Conservation (phyloP, 35 echinoderm and acorn worm species). For the Ophiothrix spiculata region DNA sequence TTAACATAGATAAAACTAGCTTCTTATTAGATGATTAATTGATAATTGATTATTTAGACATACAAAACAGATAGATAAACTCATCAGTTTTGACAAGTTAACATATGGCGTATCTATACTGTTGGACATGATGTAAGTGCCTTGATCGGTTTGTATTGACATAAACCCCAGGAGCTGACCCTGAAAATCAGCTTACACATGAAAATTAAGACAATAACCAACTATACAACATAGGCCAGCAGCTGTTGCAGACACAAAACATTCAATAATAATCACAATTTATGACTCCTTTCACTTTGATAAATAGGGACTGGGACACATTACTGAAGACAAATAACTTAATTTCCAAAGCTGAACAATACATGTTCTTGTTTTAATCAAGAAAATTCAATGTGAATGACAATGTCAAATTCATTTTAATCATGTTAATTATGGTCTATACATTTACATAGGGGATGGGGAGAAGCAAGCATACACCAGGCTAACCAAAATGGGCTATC, state of each 20-base stretch:
- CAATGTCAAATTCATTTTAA: too few species aligned
- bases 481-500: too few species aligned
- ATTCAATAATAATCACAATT: not conserved
- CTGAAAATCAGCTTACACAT: not conserved
- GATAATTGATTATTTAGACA: not conserved
- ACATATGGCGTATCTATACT: not conserved
- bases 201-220: conserved; percentile 4
- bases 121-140: not conserved
- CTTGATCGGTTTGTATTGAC: not conserved
- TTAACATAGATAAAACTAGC: not conserved
- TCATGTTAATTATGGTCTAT: too few species aligned
- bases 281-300: not conserved
- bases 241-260: not conserved
- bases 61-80: not conserved
- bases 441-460: too few species aligned
- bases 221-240: not conserved
- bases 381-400: too few species aligned
- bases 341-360: not conserved
- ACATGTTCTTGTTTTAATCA: too few species aligned
- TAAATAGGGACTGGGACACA: not conserved
- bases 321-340: not conserved
- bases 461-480: too few species aligned
- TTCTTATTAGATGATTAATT: too few species aligned
- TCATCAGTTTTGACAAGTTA: not conserved
- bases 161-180: not conserved